These are phyloP conservation scores for Drosophila sordidula DNA, from an alignment of 2,888 invertebrate species.

Conservation along the genomic window DNA sequence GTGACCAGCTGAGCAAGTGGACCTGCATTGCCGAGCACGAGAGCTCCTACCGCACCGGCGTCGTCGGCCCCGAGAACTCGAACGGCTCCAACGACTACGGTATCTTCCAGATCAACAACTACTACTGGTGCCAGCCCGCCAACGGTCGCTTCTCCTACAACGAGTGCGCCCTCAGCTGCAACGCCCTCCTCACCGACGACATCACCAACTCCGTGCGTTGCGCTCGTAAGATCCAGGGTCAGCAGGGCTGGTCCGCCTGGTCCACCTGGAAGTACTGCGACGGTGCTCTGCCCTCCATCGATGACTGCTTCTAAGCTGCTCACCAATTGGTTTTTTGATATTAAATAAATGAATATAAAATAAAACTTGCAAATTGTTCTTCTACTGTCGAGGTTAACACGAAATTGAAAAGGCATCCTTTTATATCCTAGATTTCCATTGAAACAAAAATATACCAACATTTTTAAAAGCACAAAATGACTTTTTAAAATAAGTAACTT, in stretches of 20 bases:
- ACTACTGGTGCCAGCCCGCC: constrained; percentile 79
- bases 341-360: neutral
- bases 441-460: no score
- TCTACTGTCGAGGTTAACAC: no score
- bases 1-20: constrained; percentile 63
- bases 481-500: no score
- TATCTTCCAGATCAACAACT: constrained; percentile 82
- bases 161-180: constrained; percentile 70
- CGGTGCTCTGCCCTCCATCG: constrained; percentile 64
- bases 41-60: constrained; percentile 83
- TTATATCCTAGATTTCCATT: no score
- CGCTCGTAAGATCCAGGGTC: constrained; percentile 61
- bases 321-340: neutral
- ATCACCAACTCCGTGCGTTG: constrained; percentile 69
- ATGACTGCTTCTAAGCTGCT: constrained; percentile 70
- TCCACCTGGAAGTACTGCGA: constrained; percentile 64
- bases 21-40: constrained; percentile 77
- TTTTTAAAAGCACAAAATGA: no score
- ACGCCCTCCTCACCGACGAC: constrained; percentile 66
- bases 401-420: no score
- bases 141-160: constrained; percentile 74
- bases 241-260: constrained; percentile 81
- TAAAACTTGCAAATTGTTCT: neutral
- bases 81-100: constrained; percentile 85
- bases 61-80: constrained; percentile 84